phyloP scores from a whole-genome alignment of 2,797 vertebrate species.

The Basileuterus tristriatus region DNA sequence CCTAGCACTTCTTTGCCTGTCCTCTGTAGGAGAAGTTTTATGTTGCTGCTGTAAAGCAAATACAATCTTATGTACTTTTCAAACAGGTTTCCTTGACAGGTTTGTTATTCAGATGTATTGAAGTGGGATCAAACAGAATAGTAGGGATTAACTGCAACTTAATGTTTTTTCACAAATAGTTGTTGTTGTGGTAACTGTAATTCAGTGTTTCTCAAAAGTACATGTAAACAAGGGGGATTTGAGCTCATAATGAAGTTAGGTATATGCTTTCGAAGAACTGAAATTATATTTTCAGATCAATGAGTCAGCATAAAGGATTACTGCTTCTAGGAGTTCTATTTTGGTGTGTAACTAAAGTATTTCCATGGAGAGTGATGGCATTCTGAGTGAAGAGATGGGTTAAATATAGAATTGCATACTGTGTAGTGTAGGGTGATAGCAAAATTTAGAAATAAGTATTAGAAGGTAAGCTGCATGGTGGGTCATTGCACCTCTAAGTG shows the following conservation, averaged over 20 bases:
- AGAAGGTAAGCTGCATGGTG: neutral
- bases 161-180: neutral
- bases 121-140: neutral
- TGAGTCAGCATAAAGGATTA: constrained; percentile 43
- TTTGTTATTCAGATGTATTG: neutral
- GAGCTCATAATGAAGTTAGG: neutral
- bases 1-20: neutral
- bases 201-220: neutral
- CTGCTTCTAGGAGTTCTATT: constrained; percentile 60
- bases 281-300: constrained; percentile 20
- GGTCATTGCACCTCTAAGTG: neutral
- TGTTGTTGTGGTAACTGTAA: neutral
- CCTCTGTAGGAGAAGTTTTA: neutral
- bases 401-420: constrained; percentile 25
- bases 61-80: neutral
- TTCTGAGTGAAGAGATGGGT: constrained; percentile 22
- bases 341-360: neutral
- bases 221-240: neutral
- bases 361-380: constrained; percentile 1
- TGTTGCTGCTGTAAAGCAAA: neutral
- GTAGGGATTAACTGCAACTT: neutral
- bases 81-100: neutral
- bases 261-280: constrained; percentile 46
- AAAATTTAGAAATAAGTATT: neutral
- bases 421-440: neutral